phyloP scores from a whole-genome alignment of 92 coral and sea anemone genomes.

The Porites evermanni region DNA sequence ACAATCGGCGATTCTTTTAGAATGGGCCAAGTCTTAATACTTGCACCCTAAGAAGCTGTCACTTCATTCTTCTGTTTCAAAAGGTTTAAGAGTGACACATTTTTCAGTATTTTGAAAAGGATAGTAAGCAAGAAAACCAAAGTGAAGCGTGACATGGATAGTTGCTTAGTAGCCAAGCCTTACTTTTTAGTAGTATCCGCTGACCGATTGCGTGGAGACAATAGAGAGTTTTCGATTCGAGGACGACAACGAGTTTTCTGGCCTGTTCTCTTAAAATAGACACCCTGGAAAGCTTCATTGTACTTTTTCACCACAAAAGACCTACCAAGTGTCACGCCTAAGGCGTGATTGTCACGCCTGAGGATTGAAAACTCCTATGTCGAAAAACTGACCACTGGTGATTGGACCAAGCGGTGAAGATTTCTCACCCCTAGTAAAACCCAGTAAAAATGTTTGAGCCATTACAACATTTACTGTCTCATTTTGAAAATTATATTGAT shows the following conservation, averaged over 20 bases:
- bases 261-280: too few relatives aligned
- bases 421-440: neutral
- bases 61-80: slow-evolving; percentile 11
- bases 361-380: too few relatives aligned
- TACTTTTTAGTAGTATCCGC: neutral
- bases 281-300: too few relatives aligned
- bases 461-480: slow-evolving; percentile 11
- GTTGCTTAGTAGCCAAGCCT: neutral
- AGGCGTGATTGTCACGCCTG: too few relatives aligned
- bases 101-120: neutral
- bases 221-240: too few relatives aligned
- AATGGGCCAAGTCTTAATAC: slow-evolving; percentile 22
- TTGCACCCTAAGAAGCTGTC: slow-evolving; percentile 24
- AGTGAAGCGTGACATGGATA: neutral
- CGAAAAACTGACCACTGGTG: too few relatives aligned
- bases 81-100: neutral
- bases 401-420: too few relatives aligned
- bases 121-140: neutral
- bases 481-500: slow-evolving; percentile 3
- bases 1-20: neutral
- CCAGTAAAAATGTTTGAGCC: neutral
- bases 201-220: neutral
- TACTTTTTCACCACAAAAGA: too few relatives aligned
- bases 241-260: too few relatives aligned
- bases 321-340: too few relatives aligned